phyloP scores from a whole-genome alignment of 2,888 invertebrate genomes.

The Eupsilia transversa region DNA sequence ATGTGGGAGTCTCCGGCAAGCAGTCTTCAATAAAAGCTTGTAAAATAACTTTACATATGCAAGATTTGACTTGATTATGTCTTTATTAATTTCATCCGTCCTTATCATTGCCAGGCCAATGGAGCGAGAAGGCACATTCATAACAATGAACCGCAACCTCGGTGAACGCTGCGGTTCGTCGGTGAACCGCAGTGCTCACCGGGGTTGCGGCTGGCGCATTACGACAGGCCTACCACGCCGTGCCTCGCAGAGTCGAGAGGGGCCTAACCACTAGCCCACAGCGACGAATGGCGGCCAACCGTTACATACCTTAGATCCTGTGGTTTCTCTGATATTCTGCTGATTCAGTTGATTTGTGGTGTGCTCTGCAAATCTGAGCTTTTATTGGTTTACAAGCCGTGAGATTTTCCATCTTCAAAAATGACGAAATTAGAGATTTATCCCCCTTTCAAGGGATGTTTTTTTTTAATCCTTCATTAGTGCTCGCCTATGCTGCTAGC shows the following conservation, averaged over 20 bases:
- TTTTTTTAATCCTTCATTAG: no score
- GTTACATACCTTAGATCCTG: constrained; percentile 36
- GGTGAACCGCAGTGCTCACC: constrained; percentile 30
- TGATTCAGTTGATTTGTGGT: constrained; percentile 10
- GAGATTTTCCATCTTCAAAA: not conserved
- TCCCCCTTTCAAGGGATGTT: no score
- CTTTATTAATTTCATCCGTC: not conserved
- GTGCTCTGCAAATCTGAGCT: not conserved
- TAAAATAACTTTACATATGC: not conserved
- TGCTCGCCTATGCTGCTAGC: no score
- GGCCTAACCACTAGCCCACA: constrained; percentile 50
- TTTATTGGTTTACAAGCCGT: not conserved
- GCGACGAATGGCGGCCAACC: constrained; percentile 45
- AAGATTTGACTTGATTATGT: not conserved
- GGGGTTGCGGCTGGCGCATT: constrained; percentile 42
- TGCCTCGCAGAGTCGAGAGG: constrained; percentile 6
- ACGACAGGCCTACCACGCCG: constrained; percentile 12
- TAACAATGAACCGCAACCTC: constrained; percentile 14
- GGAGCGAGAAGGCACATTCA: constrained; percentile 22
- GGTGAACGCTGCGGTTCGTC: no score
- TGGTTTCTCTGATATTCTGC: constrained; percentile 33
- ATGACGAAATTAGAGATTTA: not conserved
- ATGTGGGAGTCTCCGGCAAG: not conserved
- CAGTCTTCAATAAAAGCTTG: not conserved
- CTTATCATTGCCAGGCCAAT: constrained; percentile 15